phyloP scores from a whole-genome alignment of 2,888 invertebrate genomes.

The Tenthredo amoena region DNA sequence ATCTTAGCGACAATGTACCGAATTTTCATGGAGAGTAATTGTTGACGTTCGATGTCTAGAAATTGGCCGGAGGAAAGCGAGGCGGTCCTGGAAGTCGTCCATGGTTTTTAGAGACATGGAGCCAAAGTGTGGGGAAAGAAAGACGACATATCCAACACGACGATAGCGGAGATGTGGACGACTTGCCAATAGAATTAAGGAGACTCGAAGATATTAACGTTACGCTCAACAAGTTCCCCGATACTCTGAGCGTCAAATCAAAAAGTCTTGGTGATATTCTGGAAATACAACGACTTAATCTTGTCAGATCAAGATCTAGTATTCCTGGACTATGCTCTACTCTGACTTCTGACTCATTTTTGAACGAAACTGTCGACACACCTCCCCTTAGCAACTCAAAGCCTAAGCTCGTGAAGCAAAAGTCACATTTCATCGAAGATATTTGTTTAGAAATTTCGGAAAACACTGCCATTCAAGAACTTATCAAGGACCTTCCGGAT shows the following conservation, averaged over 20 bases:
- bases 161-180: conserved; percentile 84
- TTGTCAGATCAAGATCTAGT: conserved; percentile 88
- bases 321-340: conserved; percentile 82
- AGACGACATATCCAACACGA: conserved; percentile 68
- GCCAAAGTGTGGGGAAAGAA: conserved; percentile 72
- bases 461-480: conserved; percentile 83
- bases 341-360: conserved; percentile 67
- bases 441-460: conserved; percentile 62
- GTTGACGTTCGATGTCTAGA: conserved; percentile 77
- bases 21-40: not conserved
- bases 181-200: conserved; percentile 93
- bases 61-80: conserved; percentile 86
- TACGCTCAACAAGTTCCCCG: conserved; percentile 65
- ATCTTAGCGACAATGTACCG: not conserved
- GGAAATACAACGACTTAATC: conserved; percentile 85
- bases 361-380: conserved; percentile 63
- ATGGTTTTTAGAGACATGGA: conserved; percentile 92
- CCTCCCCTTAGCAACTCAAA: conserved; percentile 70
- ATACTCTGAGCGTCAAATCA: conserved; percentile 85
- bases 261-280: conserved; percentile 92
- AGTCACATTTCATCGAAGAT: conserved; percentile 88
- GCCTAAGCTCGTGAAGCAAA: conserved; percentile 92
- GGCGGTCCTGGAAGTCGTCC: conserved; percentile 82
- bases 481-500: conserved; percentile 84
- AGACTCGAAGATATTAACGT: conserved; percentile 85